These are phyloP conservation scores for Sphenodon punctatus DNA, from an alignment of 2,797 vertebrate genomes.

Conservation along the genomic window DNA sequence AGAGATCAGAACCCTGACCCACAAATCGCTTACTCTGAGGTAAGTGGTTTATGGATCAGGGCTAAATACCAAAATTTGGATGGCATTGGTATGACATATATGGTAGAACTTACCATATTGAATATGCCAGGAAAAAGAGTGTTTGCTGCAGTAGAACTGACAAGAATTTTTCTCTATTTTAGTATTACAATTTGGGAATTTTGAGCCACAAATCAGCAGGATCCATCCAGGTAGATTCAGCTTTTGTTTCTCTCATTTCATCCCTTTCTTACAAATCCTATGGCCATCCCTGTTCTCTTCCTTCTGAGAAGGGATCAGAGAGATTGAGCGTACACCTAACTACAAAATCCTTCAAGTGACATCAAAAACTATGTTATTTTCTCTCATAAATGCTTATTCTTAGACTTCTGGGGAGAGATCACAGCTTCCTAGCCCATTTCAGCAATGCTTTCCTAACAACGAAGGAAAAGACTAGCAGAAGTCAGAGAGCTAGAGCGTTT, in stretches of 20 bases:
- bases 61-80: not conserved
- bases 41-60: too few relatives aligned
- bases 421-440: not conserved
- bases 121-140: not conserved
- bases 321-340: conserved; percentile 47
- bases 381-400: not conserved
- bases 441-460: not conserved
- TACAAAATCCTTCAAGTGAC: conserved; percentile 12
- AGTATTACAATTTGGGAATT: not conserved
- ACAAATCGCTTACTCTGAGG: too few relatives aligned
- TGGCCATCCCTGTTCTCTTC: conserved; percentile 49
- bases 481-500: too few relatives aligned
- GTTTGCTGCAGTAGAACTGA: not conserved
- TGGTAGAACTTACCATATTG: not conserved
- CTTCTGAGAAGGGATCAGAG: conserved; percentile 46
- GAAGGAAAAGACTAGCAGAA: not conserved
- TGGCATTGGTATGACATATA: conserved; percentile 16
- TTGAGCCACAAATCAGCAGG: not conserved
- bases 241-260: conserved; percentile 68
- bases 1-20: too few relatives aligned
- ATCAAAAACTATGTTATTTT: conserved; percentile 7
- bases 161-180: conserved; percentile 7
- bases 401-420: not conserved
- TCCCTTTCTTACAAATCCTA: not conserved
- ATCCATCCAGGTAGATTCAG: conserved; percentile 47